phyloP scores from a whole-genome alignment of 2,113 vertebrate species.

The Rallus limicola region DNA sequence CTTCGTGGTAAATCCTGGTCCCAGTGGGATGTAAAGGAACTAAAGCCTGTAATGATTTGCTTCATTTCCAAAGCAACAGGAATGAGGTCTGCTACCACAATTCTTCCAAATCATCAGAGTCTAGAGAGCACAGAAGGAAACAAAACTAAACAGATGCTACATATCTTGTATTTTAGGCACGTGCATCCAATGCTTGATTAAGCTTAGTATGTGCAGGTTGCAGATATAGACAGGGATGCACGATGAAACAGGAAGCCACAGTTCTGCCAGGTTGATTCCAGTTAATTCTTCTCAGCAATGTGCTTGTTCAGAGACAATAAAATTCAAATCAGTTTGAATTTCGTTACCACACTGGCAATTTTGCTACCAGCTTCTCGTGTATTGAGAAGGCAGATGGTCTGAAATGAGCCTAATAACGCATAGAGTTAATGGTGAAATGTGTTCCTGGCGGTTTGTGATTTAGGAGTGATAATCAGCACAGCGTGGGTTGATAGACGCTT shows the following conservation, averaged over 20 bases:
- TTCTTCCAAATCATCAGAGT: not conserved
- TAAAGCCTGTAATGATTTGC: not conserved
- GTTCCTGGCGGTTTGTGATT: not conserved
- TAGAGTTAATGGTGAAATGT: not conserved
- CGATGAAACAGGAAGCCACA: not conserved
- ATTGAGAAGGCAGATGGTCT: not conserved
- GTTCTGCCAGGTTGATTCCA: not conserved
- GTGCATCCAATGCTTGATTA: not conserved
- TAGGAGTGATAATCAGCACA: constrained; percentile 2
- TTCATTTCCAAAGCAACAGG: not conserved
- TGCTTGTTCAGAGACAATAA: not conserved
- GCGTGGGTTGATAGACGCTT: not conserved
- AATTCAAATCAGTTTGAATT: not conserved
- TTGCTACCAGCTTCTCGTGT: not conserved
- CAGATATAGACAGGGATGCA: not conserved
- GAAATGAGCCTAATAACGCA: constrained; percentile 1
- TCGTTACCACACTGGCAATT: not conserved
- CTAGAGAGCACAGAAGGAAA: not conserved
- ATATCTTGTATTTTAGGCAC: not conserved
- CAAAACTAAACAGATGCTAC: not conserved
- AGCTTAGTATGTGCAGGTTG: not conserved
- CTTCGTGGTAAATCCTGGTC: not conserved
- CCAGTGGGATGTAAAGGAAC: not conserved
- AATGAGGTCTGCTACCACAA: not conserved
- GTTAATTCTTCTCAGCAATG: not conserved